phyloP scores from a whole-genome alignment of 30 jellyfish, hydroid and myxozoan species.

The Aurelia aurita region DNA sequence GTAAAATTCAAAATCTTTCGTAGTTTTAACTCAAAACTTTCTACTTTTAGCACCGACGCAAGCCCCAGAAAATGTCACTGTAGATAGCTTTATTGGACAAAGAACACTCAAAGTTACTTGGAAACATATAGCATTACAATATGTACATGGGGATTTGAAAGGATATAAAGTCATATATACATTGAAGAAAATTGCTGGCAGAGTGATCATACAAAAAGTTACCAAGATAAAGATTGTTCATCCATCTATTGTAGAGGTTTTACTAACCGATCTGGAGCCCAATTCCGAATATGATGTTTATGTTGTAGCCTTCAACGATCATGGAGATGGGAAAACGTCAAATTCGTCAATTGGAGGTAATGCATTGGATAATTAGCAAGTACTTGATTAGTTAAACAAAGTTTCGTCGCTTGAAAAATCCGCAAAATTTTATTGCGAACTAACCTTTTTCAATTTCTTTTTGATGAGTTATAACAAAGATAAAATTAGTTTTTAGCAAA shows the following conservation, averaged over 20 bases:
- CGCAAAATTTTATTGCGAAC: no score
- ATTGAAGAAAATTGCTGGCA: conserved; percentile 38
- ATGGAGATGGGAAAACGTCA: conserved; percentile 69
- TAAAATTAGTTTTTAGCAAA: no score
- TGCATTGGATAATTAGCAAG: not conserved
- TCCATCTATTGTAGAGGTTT: conserved; percentile 31
- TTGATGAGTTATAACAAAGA: no score
- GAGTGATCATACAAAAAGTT: not conserved
- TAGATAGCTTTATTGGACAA: conserved; percentile 27
- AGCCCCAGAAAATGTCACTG: conserved; percentile 42
- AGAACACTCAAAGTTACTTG: conserved; percentile 29
- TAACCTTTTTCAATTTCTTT: no score
- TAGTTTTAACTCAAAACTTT: no score
- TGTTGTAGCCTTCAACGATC: conserved; percentile 46
- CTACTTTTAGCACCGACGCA: conserved; percentile 54
- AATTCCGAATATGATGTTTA: conserved; percentile 41
- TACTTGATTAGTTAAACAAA: no score
- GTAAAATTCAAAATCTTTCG: no score
- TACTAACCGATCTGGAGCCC: conserved; percentile 27
- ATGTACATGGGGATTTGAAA: conserved; percentile 58
- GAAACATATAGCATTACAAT: not conserved
- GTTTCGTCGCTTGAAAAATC: no score
- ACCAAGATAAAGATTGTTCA: conserved; percentile 30
- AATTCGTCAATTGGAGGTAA: conserved; percentile 45
- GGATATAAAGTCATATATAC: conserved; percentile 64